phyloP scores from a whole-genome alignment of 2,888 invertebrate species.

The Idaea aversata region DNA sequence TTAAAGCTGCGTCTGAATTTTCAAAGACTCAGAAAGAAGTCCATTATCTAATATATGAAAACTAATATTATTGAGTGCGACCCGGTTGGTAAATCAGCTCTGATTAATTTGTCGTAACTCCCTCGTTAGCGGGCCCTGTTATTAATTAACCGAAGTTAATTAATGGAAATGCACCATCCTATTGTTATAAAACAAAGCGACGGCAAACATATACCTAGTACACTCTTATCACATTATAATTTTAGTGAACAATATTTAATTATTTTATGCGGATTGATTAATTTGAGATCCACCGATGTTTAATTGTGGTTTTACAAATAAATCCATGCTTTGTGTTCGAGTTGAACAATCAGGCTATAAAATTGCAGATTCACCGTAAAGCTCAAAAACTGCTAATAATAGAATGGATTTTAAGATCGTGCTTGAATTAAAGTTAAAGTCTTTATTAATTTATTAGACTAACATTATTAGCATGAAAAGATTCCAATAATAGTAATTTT shows the following conservation, averaged over 20 bases:
- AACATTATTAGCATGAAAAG: too few species aligned
- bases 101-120: conserved; percentile 70
- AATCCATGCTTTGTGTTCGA: too few species aligned
- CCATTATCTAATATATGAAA: conserved; percentile 5
- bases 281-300: too few species aligned
- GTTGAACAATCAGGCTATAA: too few species aligned
- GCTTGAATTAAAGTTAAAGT: too few species aligned
- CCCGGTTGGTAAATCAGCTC: conserved; percentile 48
- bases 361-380: too few species aligned
- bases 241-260: neutral
- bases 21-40: conserved; percentile 22
- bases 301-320: too few species aligned
- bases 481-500: too few species aligned
- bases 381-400: too few species aligned
- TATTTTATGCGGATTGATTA: neutral
- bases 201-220: neutral
- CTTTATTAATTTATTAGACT: too few species aligned
- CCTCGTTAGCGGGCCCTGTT: conserved; percentile 61
- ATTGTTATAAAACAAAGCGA: conserved; percentile 17
- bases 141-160: conserved; percentile 71
- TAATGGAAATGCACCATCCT: conserved; percentile 56
- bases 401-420: too few species aligned
- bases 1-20: too few species aligned
- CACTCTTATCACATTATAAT: neutral
- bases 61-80: conserved; percentile 24